A percentile compares a stretch with the other conserved stretches of the same genome.
These are phyloP conservation scores for Drosophila obscura DNA, from an alignment of 1,140 invertebrate genomes.

Conservation along the genomic window DNA sequence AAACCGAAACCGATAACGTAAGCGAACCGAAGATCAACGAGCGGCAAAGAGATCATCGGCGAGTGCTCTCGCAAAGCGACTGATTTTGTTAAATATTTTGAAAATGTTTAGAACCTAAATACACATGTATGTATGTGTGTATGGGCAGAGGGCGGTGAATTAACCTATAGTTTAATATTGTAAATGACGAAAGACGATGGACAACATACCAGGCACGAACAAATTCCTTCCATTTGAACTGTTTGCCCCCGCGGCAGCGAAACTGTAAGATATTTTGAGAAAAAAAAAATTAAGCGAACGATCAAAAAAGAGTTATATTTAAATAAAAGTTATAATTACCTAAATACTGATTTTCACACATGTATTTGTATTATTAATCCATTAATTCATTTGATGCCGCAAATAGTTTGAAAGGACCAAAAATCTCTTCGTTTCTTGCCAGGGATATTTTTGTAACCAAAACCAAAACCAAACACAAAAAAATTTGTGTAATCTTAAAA, in stretches of 20 bases:
- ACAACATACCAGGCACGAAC: slow-evolving; percentile 76
- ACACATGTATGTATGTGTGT: slow-evolving; percentile 29
- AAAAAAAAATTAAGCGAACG: slow-evolving; percentile 39
- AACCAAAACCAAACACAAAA: slow-evolving; percentile 10
- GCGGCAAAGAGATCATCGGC: slow-evolving; percentile 10
- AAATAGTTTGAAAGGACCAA: slow-evolving; percentile 73
- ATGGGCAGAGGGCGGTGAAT: slow-evolving; percentile 17
- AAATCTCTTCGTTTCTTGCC: slow-evolving; percentile 47
- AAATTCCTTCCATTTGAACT: slow-evolving; percentile 81
- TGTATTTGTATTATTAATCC: neutral
- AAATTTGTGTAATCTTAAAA: slow-evolving; percentile 19
- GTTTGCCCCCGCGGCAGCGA: slow-evolving; percentile 34
- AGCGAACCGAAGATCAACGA: neutral
- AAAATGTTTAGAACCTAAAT: slow-evolving; percentile 52
- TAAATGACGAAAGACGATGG: slow-evolving; percentile 53
- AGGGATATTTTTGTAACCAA: slow-evolving; percentile 59
- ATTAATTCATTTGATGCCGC: slow-evolving; percentile 46
- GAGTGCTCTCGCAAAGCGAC: slow-evolving; percentile 55
- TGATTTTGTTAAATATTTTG: slow-evolving; percentile 81
- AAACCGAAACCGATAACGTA: slow-evolving; percentile 2
- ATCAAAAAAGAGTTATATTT: slow-evolving; percentile 44
- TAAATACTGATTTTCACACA: neutral
- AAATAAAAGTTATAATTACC: neutral
- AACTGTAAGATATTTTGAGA: slow-evolving; percentile 66
- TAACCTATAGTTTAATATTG: slow-evolving; percentile 65